phyloP scores from a whole-genome alignment of 1,140 invertebrate genomes.

The Listronotus oregonensis region DNA sequence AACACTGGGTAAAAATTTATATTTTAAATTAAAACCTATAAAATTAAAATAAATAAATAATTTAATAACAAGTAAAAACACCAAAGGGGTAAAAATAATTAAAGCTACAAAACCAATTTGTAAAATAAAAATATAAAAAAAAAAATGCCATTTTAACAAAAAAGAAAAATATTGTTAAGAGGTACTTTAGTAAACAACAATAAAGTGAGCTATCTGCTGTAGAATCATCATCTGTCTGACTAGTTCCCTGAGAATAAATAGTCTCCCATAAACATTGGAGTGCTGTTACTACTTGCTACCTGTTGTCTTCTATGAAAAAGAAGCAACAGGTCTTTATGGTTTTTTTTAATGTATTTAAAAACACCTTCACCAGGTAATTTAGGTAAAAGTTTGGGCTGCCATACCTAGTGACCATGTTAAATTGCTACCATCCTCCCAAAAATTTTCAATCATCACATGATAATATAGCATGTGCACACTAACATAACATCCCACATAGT shows the following conservation, averaged over 20 bases:
- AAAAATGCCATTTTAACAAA: too few relatives aligned
- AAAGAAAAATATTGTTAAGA: too few relatives aligned
- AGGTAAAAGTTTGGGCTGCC: slow-evolving; percentile 67
- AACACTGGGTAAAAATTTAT: too few relatives aligned
- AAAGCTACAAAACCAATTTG: too few relatives aligned
- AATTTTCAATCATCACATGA: slow-evolving; percentile 94
- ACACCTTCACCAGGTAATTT: slow-evolving; percentile 76
- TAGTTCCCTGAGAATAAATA: slow-evolving; percentile 57
- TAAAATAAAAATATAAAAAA: too few relatives aligned
- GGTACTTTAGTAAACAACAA: too few relatives aligned
- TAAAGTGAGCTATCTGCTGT: slow-evolving; percentile 3
- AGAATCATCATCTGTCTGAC: slow-evolving; percentile 22
- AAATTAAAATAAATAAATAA: too few relatives aligned
- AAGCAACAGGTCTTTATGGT: slow-evolving; percentile 36
- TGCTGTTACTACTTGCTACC: slow-evolving; percentile 58
- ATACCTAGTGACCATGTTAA: slow-evolving; percentile 90
- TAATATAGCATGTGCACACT: slow-evolving; percentile 91
- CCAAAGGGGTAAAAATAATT: too few relatives aligned
- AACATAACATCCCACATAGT: slow-evolving; percentile 95
- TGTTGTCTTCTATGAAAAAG: slow-evolving; percentile 37
- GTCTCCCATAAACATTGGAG: slow-evolving; percentile 80
- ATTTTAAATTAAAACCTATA: too few relatives aligned
- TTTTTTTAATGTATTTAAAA: slow-evolving; percentile 76
- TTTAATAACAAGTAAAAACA: too few relatives aligned
- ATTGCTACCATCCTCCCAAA: slow-evolving; percentile 89